Base-by-base conservation (phyloP, 2,797 vertebrate genomes). In the Protonibea diacanthus region DNA sequence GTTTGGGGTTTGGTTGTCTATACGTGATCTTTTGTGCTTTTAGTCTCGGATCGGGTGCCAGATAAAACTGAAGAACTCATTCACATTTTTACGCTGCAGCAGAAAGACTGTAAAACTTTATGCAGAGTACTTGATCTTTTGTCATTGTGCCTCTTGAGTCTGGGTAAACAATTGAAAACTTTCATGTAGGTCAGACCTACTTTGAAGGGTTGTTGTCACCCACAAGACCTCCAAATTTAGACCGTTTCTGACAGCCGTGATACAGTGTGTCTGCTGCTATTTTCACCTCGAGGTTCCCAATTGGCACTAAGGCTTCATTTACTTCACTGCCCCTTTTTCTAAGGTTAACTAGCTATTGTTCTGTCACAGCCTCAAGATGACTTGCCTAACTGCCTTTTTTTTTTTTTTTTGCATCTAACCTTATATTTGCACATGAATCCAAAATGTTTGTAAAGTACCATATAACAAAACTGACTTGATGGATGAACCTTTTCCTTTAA, bases 151-250 rank as follows among this genome's bases (percentile, higher is more conserved):
- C 61, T 56, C 49, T 49, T 64, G 74, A 57, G 65, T 73, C 70
- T 68, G 71, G 33, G 27, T 59, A 68, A 87, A 80, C 56, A 85
- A 76, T 17, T 49, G 42, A 57, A 84, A 80, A 51, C 57, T 69
- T 67, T 57, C 63, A 85, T 84, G 38, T 74, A 68, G 81, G 76
- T 62, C 65, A 79, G 56, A 81, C 61, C 65, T 73, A 78, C 63
- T 83, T 86, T 71, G 47, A 76, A 75, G 67, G 25, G 6, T 53
- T 82, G 45, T 77, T 73, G 74, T 82, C 1, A 76, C 44, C 52
- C 40, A 61, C 74, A 69, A 52, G 12, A 51, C 20, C 44, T 81
- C 76, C 63, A 72, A 40, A 83, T 87, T 79, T 85, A 86, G 83
- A 64, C 23, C 66, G 2, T 56, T 47, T 74, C 45, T 53, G 68